Base-by-base conservation (phyloP, 2,113 vertebrate species). In the Oreochromis tanganicae region DNA sequence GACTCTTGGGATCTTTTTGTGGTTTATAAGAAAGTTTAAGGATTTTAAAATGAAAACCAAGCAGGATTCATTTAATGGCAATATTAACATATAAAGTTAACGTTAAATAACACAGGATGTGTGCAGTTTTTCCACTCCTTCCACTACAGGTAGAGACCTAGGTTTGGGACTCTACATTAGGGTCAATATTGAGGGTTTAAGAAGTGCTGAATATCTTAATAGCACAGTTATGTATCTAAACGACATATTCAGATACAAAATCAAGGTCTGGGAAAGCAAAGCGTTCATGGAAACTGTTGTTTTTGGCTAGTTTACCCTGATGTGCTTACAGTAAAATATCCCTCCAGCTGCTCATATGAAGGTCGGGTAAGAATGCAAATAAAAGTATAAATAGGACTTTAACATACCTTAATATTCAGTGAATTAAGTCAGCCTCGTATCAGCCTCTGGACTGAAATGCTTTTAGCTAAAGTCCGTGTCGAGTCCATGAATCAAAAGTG, bases 401-500 rank as follows among this genome's bases (percentile, higher is more conserved):
- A 46, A 73, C 87, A 41, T 90, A 96, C 95, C 95, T 94, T 85
- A 16, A 83, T 84, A 68, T 24, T 79, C 4, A 80, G 81, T 90
- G 81, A 91, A 87, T 87, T 73, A 86, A 90, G 91, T 95, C 88
- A 94, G 73, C 43, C 82, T 81, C 14, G 84, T 81, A 19, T 24
- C 82, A 89, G 87, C 80, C 87, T 88, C 79, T 89, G 83, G 87
- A 85, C 85, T 92, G 68, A 91, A 85, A 78, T 5, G 71, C 46
- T 85, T 85, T 66, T 4, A 41, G 87, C 66, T 87, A 41, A 81
- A 86, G 89, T 94, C 92, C 90, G 90, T 11, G 80, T 48, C 66
- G 92, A 92, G 90, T 93, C 93, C 95, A 95, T 96, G 90, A 93
- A 94, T 94, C 85, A 92, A 43, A 61, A 87, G 82, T 93, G 91